These are phyloP conservation scores for Eremophila alpestris DNA, from an alignment of 2,797 vertebrate species.

Conservation along the genomic window DNA sequence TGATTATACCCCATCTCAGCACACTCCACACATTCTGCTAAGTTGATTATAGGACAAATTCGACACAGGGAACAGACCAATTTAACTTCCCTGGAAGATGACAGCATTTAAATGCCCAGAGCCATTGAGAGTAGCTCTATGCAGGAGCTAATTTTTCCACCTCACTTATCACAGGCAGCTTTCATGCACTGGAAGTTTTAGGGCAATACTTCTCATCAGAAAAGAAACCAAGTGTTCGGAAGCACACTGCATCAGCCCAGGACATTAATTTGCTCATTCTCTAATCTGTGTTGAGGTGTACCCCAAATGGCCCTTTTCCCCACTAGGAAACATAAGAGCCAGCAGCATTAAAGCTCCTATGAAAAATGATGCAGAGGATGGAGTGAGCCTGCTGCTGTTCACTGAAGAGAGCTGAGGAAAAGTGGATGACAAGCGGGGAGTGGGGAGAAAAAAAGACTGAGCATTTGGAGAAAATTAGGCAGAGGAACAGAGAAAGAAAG, in stretches of 20 bases:
- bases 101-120: constrained; percentile 31
- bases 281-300: background rate
- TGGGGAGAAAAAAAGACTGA: background rate
- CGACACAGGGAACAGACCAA: constrained; percentile 33
- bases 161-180: constrained; percentile 20
- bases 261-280: constrained; percentile 7
- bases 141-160: constrained; percentile 34
- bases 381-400: background rate
- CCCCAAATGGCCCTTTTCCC: background rate
- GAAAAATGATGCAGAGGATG: background rate
- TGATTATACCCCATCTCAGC: background rate
- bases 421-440: background rate
- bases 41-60: constrained; percentile 54
- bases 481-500: background rate
- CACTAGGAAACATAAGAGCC: background rate
- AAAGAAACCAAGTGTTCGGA: background rate
- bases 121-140: constrained; percentile 6
- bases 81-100: constrained; percentile 56
- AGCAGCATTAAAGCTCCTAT: background rate
- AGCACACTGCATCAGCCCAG: background rate
- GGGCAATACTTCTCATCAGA: constrained; percentile 23
- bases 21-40: constrained; percentile 14
- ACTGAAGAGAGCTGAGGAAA: background rate
- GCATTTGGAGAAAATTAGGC: background rate
- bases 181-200: constrained; percentile 52